These are phyloP conservation scores for Leptestheria dahalacensis DNA, from an alignment of 1,140 invertebrate genomes.

Conservation along the genomic window DNA sequence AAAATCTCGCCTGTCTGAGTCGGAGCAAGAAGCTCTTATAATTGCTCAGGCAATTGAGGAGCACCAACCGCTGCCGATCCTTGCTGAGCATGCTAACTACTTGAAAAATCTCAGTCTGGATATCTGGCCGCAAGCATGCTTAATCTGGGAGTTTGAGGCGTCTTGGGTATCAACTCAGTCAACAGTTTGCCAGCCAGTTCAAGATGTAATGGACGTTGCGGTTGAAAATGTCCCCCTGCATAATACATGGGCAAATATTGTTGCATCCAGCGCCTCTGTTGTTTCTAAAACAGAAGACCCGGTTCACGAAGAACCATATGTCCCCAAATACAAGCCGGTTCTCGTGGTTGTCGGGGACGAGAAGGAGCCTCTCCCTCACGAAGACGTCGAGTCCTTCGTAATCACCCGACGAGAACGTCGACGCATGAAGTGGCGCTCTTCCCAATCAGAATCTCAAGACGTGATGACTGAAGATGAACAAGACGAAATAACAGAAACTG, in stretches of 20 bases:
- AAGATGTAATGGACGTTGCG: too few relatives aligned
- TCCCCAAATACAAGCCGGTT: conserved; percentile 16
- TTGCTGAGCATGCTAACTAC: not conserved
- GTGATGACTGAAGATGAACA: conserved; percentile 17
- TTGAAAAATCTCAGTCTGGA: conserved; percentile 11
- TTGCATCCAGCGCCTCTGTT: conserved; percentile 8
- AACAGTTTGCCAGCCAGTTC: too few relatives aligned
- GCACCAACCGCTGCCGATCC: not conserved
- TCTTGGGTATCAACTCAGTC: too few relatives aligned
- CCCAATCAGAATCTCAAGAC: conserved; percentile 20
- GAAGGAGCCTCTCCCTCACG: conserved; percentile 13
- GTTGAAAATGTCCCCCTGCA: not conserved
- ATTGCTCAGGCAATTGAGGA: conserved; percentile 15
- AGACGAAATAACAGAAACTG: conserved; percentile 4
- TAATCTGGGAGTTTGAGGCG: not conserved
- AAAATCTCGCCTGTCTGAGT: conserved; percentile 12
- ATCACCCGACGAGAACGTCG: conserved; percentile 17
- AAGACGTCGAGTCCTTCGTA: conserved; percentile 19
- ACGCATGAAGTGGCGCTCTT: conserved; percentile 19
- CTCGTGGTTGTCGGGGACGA: conserved; percentile 19
- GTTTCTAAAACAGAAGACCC: not conserved
- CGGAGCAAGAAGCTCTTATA: conserved; percentile 14
- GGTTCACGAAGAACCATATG: not conserved
- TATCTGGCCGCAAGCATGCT: conserved; percentile 9
- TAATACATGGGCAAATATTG: conserved; percentile 5